Percentiles rank a stretch among this genome's conserved stretches.
Evolutionary conservation across 2,797 vertebrate species (phyloP).

Genomic region (Chelidonichthys spinosus): DNA sequence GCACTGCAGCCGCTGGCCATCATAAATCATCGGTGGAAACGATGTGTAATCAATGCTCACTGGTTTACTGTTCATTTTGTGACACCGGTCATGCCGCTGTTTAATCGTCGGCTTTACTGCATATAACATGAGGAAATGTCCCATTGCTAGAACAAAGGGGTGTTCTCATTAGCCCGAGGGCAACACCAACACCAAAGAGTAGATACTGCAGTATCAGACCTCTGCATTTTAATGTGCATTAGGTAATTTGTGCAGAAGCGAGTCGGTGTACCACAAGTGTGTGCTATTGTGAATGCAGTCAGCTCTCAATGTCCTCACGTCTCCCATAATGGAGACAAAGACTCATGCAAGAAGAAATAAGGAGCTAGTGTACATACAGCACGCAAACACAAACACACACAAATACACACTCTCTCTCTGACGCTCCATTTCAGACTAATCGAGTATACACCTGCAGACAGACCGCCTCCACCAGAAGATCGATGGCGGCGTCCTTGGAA

Average conservation of each 20-base stretch:
- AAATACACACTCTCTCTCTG: neutral
- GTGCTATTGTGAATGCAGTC: constrained; percentile 19
- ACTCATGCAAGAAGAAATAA: constrained; percentile 25
- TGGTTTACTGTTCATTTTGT: constrained; percentile 46
- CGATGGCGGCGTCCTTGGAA: constrained; percentile 64
- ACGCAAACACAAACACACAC: constrained; percentile 13
- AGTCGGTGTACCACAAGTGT: constrained; percentile 24
- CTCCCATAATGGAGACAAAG: constrained; percentile 27
- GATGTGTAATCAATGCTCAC: constrained; percentile 63
- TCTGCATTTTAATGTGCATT: constrained; percentile 59
- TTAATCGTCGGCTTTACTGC: constrained; percentile 61
- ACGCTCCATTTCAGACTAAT: constrained; percentile 42
- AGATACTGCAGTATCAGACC: constrained; percentile 45
- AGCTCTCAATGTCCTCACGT: constrained; percentile 3
- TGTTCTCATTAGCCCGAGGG: constrained; percentile 57
- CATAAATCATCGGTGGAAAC: constrained; percentile 58
- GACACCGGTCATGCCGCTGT: constrained; percentile 40
- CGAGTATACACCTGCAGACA: constrained; percentile 58
- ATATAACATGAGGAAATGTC: constrained; percentile 70
- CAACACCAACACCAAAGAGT: constrained; percentile 57
- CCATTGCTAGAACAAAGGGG: constrained; percentile 62
- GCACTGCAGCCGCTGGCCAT: constrained; percentile 41
- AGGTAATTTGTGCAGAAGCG: constrained; percentile 50
- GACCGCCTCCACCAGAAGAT: constrained; percentile 56
- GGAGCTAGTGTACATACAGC: neutral